Evolutionary conservation across 1,140 invertebrate genomes (phyloP).

Genomic region (Oncopodura yosiiana): DNA sequence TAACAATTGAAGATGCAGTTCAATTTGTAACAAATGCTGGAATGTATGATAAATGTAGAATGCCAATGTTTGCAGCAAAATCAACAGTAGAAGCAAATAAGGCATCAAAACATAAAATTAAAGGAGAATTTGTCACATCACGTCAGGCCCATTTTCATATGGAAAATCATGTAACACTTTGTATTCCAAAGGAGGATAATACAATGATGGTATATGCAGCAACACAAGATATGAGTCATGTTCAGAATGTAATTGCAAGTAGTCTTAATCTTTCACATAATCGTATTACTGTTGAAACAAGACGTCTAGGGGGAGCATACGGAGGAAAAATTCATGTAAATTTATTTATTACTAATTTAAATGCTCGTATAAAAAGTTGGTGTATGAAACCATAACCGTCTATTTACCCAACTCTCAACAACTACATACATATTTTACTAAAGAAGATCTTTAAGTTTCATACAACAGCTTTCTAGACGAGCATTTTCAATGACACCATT

Average conservation of each 20-base stretch:
- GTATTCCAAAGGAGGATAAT: conserved; percentile 39
- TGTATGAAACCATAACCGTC: too few species aligned
- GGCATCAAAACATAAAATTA: conserved; percentile 25
- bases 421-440: too few species aligned
- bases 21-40: neutral
- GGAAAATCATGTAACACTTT: conserved; percentile 40
- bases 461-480: too few species aligned
- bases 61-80: neutral
- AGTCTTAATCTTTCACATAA: conserved; percentile 45
- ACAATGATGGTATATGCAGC: conserved; percentile 39
- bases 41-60: neutral
- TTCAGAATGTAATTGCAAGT: conserved; percentile 50
- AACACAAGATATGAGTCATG: conserved; percentile 50
- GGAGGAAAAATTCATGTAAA: conserved; percentile 60
- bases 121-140: conserved; percentile 39
- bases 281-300: conserved; percentile 52
- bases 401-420: too few species aligned
- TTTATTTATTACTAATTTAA: too few species aligned
- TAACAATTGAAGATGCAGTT: conserved; percentile 38
- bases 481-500: too few species aligned
- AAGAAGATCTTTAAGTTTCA: too few species aligned
- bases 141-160: conserved; percentile 42
- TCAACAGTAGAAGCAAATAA: neutral
- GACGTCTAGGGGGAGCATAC: conserved; percentile 60
- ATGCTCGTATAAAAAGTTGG: too few species aligned